phyloP scores from a whole-genome alignment of 2,888 invertebrate species.

The Eurytoma adleriae region DNA sequence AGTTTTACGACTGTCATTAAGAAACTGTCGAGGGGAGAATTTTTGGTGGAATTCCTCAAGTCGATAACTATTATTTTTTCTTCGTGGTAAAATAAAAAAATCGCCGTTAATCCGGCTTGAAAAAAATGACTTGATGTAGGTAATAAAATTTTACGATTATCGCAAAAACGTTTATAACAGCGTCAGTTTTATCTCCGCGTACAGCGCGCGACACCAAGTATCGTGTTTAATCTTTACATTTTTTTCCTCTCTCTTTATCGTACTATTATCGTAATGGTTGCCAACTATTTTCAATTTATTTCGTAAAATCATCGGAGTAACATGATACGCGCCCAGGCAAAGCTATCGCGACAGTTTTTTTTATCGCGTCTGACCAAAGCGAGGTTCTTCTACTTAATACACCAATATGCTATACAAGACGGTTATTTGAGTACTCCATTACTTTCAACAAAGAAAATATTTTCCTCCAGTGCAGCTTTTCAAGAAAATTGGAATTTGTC shows the following conservation, averaged over 20 bases:
- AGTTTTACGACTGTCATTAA: constrained; percentile 42
- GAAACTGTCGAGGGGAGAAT: constrained; percentile 13
- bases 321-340: not conserved
- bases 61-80: constrained; percentile 31
- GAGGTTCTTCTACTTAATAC: no score
- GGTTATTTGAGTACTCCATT: no score
- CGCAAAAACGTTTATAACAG: constrained; percentile 7
- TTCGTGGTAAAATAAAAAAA: not conserved
- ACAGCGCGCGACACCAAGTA: not conserved
- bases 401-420: no score
- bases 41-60: constrained; percentile 21
- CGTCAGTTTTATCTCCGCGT: not conserved
- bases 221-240: not conserved
- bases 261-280: no score
- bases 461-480: no score
- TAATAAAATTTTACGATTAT: constrained; percentile 15
- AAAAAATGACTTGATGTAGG: not conserved
- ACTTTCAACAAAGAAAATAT: no score
- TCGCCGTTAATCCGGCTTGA: not conserved
- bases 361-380: no score
- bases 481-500: no score
- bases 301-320: not conserved
- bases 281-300: not conserved
- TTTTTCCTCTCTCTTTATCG: no score
- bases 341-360: not conserved